phyloP scores from a whole-genome alignment of 1,140 invertebrate genomes.

The Diorhabda carinulata region DNA sequence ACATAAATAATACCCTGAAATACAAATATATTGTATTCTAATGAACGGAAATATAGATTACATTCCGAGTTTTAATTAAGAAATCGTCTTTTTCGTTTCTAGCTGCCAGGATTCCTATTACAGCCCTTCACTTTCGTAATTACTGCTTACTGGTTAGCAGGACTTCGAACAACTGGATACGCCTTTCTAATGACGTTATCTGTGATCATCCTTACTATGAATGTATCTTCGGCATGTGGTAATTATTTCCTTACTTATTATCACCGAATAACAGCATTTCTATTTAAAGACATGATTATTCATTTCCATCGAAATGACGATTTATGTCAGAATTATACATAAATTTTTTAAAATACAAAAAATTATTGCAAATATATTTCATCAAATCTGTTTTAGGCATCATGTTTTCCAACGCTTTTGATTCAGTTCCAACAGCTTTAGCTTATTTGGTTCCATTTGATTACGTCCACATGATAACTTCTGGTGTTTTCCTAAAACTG shows the following conservation, averaged over 20 bases:
- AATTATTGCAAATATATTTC: too few species aligned
- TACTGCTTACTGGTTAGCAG: slow-evolving; percentile 76
- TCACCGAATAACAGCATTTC: too few species aligned
- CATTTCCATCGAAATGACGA: background rate
- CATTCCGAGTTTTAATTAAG: too few species aligned
- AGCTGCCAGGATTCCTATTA: slow-evolving; percentile 75
- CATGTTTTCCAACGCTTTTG: slow-evolving; percentile 80
- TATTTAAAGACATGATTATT: background rate
- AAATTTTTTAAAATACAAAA: too few species aligned
- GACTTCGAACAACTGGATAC: slow-evolving; percentile 60
- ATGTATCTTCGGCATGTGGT: slow-evolving; percentile 81
- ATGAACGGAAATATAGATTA: too few species aligned
- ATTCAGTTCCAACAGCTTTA: slow-evolving; percentile 73
- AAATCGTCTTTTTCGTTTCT: slow-evolving; percentile 23
- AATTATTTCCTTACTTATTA: slow-evolving; percentile 37
- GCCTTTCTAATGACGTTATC: slow-evolving; percentile 67
- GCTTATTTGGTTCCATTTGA: slow-evolving; percentile 83
- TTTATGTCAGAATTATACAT: too few species aligned
- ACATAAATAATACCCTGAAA: too few species aligned
- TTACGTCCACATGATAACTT: slow-evolving; percentile 82
- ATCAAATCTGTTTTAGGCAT: slow-evolving; percentile 56
- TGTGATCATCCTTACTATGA: slow-evolving; percentile 68
- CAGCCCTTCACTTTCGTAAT: slow-evolving; percentile 72
- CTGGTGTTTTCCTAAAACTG: slow-evolving; percentile 78
- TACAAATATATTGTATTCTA: too few species aligned